Evolutionary conservation across 2,888 invertebrate genomes (phyloP), one percentile per base, ranked within the genome.

Genomic region (Orthonevra nobilis): DNA sequence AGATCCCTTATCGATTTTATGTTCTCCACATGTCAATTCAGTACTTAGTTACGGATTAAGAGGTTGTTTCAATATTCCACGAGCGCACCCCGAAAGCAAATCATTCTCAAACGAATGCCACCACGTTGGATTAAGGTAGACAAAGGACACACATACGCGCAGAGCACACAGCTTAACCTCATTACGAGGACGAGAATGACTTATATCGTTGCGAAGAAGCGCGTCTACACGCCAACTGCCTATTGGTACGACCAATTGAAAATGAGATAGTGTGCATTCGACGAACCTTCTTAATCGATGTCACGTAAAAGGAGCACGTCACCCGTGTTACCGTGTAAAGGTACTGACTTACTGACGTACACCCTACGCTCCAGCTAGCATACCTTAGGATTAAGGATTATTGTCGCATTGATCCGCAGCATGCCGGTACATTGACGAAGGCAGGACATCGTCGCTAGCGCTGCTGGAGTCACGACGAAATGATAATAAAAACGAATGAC

Each of bases 21-120:
- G 72, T 60, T 72, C 64, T 72, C 77, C 77, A 77, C 77, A 77
- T 72, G 72, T 72, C 77, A 72, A 72, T 77, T 72, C 72, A 77
- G 77, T 64, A 64, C 77, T 77, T 77, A 77, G 58, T 72, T 64
- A 46, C 72, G 77, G 77, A 77, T 77, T 77, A 77, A 77, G 70
- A 77, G 64, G 72, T 60, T 77, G 72, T 64, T 77, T 77, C 72
- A 77, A 77, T 77, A 77, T 77, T 77, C 77, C 46, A 54, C 38
- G 17, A 72, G 48, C 72, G 60, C 72, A 34, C 12, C 26, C 32
- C 5, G 30, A 38, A 36, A 66, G 28, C 73, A 73, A 73, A 66
- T 66, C 58, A 66, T 66, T 66, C 36, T 63, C 34, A 50, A 50
- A 23, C 28, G 50, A 63, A 61, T 7, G 10, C 10, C 34, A 23